Conservation (phyloP, 2,888 invertebrate species). For the Lumbricus terrestris region DNA sequence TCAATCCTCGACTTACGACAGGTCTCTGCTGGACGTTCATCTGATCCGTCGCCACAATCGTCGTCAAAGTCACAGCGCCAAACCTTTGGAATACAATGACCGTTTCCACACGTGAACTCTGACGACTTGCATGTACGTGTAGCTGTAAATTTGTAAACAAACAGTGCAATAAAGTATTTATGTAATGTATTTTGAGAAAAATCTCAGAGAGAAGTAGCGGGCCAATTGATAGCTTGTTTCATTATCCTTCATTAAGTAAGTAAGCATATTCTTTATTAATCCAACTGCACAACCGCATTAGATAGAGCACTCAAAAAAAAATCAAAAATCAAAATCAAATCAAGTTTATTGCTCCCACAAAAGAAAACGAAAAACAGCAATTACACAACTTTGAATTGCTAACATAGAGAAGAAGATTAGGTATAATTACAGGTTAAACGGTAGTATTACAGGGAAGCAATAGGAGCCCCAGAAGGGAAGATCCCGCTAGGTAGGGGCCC, state of each 20-base stretch:
- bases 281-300: no score
- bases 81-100: slow-evolving; percentile 51
- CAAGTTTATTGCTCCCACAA: no score
- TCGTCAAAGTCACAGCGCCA: slow-evolving; percentile 89
- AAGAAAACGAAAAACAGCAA: no score
- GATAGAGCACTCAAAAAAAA: no score
- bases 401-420: no score
- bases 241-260: not conserved
- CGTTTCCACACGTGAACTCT: slow-evolving; percentile 58
- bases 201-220: not conserved
- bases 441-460: no score
- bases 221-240: not conserved
- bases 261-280: no score
- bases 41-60: slow-evolving; percentile 77
- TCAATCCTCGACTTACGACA: slow-evolving; percentile 33
- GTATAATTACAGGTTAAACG: no score
- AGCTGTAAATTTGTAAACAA: slow-evolving; percentile 24
- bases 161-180: not conserved
- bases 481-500: no score
- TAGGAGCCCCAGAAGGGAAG: no score
- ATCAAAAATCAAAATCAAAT: no score
- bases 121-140: slow-evolving; percentile 61
- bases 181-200: not conserved
- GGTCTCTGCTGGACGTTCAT: slow-evolving; percentile 60
- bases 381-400: no score